phyloP scores from a whole-genome alignment of 2,797 vertebrate genomes.

The Linurgus olivaceus region DNA sequence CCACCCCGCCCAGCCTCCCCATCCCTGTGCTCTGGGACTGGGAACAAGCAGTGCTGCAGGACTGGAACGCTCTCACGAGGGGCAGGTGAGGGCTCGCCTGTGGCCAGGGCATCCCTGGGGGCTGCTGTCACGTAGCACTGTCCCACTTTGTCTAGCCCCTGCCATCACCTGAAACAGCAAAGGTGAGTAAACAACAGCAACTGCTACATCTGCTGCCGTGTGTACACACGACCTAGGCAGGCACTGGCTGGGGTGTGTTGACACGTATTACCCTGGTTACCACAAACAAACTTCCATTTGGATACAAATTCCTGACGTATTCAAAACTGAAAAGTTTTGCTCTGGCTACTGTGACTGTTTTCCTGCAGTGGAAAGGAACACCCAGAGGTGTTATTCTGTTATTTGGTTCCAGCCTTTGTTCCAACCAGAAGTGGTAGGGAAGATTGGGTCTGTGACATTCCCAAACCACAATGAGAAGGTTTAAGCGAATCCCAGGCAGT shows the following conservation, averaged over 20 bases:
- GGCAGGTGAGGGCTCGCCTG: constrained; percentile 91
- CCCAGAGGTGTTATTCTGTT: neutral
- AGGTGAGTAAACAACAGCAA: constrained; percentile 87
- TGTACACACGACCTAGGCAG: constrained; percentile 80
- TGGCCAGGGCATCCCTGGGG: constrained; percentile 80
- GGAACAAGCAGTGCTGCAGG: constrained; percentile 75
- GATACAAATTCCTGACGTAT: constrained; percentile 80
- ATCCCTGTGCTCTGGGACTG: constrained; percentile 22
- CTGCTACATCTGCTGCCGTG: constrained; percentile 76
- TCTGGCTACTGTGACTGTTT: constrained; percentile 40
- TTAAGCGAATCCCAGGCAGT: neutral
- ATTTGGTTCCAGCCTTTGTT: neutral
- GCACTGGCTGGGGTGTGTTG: constrained; percentile 77
- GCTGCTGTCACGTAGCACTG: constrained; percentile 81
- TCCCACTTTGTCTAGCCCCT: constrained; percentile 82
- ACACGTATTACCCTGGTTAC: constrained; percentile 79
- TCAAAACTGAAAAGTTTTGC: constrained; percentile 57
- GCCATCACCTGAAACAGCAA: constrained; percentile 79
- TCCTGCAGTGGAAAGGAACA: constrained; percentile 45
- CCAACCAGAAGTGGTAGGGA: neutral
- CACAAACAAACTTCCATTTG: constrained; percentile 65
- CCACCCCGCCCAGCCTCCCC: neutral
- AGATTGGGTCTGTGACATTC: neutral
- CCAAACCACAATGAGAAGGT: neutral
- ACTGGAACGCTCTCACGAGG: constrained; percentile 79